A percentile compares a stretch with the other conserved stretches of the same genome.
phyloP scores from a whole-genome alignment of 2,113 vertebrate species.

The Chloropsis cyanopogon region DNA sequence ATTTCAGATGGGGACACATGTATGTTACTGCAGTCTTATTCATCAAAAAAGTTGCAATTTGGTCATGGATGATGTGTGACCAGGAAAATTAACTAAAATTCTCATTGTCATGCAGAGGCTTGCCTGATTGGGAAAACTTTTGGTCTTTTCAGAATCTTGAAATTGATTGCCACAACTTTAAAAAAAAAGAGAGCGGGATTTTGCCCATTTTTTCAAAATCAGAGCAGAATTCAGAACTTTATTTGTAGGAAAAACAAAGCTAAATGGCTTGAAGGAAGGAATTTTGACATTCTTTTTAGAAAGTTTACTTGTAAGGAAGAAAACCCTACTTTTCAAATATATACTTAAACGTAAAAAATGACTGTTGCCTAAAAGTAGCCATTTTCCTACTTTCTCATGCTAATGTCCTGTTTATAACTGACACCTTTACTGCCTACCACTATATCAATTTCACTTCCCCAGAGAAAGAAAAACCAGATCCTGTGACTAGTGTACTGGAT shows the following conservation, averaged over 20 bases:
- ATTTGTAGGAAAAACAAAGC: background rate
- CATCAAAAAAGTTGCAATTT: background rate
- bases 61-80: background rate
- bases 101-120: background rate
- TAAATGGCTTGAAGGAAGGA: constrained; percentile 7
- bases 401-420: constrained; percentile 92
- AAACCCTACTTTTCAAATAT: constrained; percentile 56
- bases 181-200: background rate
- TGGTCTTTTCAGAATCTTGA: background rate
- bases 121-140: background rate
- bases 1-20: background rate
- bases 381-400: constrained; percentile 81
- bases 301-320: background rate
- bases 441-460: constrained; percentile 87
- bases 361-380: constrained; percentile 62
- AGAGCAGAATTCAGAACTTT: background rate
- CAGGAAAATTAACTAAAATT: background rate
- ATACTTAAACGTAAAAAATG: constrained; percentile 49
- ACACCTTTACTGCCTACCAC: constrained; percentile 88
- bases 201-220: background rate
- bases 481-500: constrained; percentile 86
- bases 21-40: background rate
- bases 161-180: background rate
- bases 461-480: constrained; percentile 84
- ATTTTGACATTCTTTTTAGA: constrained; percentile 34